A percentile compares a stretch with the other conserved stretches of the same genome.
Conservation (phyloP, 2,797 vertebrate genomes). For the Pitangus sulphuratus region DNA sequence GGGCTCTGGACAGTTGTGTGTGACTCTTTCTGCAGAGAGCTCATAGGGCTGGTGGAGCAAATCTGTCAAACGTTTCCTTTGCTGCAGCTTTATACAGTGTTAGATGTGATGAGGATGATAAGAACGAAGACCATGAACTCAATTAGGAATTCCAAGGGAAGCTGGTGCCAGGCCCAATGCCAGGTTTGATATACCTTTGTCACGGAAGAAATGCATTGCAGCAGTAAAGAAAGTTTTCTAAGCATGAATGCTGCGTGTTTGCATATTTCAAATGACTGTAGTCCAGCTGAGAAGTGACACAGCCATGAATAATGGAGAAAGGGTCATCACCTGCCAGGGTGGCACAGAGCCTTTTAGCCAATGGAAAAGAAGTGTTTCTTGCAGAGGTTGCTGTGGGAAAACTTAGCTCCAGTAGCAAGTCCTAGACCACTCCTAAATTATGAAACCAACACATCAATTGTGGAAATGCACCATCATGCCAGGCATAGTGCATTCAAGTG, state of each 20-base stretch:
- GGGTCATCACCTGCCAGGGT: conserved; percentile 46
- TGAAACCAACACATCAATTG: background rate
- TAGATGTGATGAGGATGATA: conserved; percentile 26
- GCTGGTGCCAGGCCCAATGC: conserved; percentile 37
- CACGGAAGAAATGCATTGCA: conserved; percentile 49
- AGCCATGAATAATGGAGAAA: conserved; percentile 5
- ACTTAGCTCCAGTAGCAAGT: background rate
- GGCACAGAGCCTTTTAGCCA: background rate
- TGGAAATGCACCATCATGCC: background rate
- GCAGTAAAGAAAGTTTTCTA: conserved; percentile 56
- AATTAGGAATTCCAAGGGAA: conserved; percentile 46
- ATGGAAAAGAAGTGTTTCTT: background rate
- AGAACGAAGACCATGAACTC: conserved; percentile 18
- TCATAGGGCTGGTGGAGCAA: background rate
- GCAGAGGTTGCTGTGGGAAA: background rate
- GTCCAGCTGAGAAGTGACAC: conserved; percentile 57
- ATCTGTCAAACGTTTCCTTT: background rate
- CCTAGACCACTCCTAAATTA: background rate
- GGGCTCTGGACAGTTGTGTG: background rate
- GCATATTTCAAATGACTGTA: conserved; percentile 39
- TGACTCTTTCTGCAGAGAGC: background rate
- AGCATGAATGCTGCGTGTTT: conserved; percentile 25
- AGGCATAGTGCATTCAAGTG: background rate
- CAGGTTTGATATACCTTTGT: conserved; percentile 53
- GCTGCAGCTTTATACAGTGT: background rate